Evolutionary conservation across 64 coral and sea anemone species (phyloP).

Genomic region (Montipora sp.): DNA sequence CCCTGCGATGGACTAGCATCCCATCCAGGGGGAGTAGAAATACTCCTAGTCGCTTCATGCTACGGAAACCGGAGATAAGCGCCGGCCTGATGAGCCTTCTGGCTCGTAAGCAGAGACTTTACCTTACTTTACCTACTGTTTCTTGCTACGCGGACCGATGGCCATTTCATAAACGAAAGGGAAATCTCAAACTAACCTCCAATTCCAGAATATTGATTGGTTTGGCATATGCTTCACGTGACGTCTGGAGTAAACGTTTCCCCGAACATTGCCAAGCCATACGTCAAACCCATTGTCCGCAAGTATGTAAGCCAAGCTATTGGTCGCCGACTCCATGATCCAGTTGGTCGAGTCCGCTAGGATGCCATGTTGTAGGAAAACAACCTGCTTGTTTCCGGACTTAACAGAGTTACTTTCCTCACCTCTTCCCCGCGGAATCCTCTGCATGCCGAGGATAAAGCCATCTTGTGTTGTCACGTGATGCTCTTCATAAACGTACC

Average conservation of each 20-base stretch:
- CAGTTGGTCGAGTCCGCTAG: constrained; percentile 55
- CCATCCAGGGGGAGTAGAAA: too few relatives aligned
- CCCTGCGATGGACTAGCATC: too few relatives aligned
- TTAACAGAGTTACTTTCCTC: neutral
- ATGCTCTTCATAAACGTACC: constrained; percentile 70
- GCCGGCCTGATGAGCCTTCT: too few relatives aligned
- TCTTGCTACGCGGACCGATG: too few relatives aligned
- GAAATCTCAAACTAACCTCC: constrained; percentile 45
- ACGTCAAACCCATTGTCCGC: constrained; percentile 80
- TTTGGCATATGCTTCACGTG: constrained; percentile 61
- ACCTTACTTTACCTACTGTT: too few relatives aligned
- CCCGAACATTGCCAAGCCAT: constrained; percentile 81
- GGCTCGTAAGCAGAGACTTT: too few relatives aligned
- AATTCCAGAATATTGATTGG: constrained; percentile 76
- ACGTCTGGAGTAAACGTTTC: constrained; percentile 69
- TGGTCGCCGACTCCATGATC: constrained; percentile 30
- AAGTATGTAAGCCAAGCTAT: constrained; percentile 62
- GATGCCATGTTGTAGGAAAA: constrained; percentile 77
- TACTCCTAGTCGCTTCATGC: too few relatives aligned
- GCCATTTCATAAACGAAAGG: too few relatives aligned
- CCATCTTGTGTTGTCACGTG: constrained; percentile 70
- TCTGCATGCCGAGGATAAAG: constrained; percentile 68
- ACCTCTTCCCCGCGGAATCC: constrained; percentile 68
- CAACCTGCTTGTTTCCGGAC: constrained; percentile 21
- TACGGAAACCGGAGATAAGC: too few relatives aligned